A percentile compares a stretch with the other conserved stretches of the same genome.
Conservation (phyloP, 2,797 vertebrate genomes). For the Pangasius macronema region DNA sequence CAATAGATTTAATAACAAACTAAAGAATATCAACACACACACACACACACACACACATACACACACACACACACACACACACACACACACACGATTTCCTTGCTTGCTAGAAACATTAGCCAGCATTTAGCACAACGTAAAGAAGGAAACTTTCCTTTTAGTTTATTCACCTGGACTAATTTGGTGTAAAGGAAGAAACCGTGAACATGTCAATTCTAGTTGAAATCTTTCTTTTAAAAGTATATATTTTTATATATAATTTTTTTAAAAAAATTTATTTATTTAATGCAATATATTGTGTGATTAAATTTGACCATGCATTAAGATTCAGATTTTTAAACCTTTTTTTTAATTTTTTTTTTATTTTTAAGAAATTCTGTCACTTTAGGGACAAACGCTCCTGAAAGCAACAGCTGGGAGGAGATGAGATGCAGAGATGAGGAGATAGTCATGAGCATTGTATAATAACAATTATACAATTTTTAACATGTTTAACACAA, state of each 20-base stretch:
- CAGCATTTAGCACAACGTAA: neutral
- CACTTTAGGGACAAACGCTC: neutral
- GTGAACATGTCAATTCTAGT: neutral
- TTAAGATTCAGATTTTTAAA: neutral
- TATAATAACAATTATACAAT: no score
- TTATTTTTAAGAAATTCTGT: neutral
- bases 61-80: no score
- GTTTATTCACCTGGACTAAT: neutral
- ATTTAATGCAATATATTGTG: no score
- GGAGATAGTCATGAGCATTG: no score
- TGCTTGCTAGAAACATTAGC: neutral
- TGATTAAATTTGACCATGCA: neutral
- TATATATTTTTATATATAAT: neutral
- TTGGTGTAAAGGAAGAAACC: neutral
- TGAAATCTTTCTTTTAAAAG: neutral
- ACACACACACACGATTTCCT: no score
- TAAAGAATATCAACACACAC: no score
- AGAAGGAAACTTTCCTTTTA: neutral
- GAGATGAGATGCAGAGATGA: neutral
- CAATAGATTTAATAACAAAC: no score
- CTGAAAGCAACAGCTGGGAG: neutral
- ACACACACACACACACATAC: no score
- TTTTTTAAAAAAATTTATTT: no score
- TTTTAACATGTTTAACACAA: neutral
- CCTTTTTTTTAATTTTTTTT: accelerated